Conservation (phyloP, 1,140 invertebrate genomes). For the Lineus longissimus region DNA sequence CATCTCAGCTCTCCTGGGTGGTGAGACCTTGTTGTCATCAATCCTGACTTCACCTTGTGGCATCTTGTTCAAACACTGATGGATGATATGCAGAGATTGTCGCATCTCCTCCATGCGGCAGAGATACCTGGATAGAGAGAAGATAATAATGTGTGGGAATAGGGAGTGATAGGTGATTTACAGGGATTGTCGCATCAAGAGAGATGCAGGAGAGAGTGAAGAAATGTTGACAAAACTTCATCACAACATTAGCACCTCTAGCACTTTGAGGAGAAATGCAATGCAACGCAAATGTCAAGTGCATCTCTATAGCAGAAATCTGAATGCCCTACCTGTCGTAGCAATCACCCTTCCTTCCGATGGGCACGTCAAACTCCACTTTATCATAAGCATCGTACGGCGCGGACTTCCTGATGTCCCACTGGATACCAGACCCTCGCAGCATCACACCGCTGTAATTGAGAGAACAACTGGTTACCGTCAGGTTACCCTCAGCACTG, state of each 20-base stretch:
- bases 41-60: constrained; percentile 88
- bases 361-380: constrained; percentile 94
- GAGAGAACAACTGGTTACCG: not conserved
- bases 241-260: constrained; percentile 4
- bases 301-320: not conserved
- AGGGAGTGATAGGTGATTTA: too few relatives aligned
- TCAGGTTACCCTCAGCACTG: too few relatives aligned
- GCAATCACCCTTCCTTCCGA: constrained; percentile 91
- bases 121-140: constrained; percentile 68
- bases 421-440: constrained; percentile 93
- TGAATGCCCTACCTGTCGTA: constrained; percentile 75
- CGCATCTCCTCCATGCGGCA: constrained; percentile 96
- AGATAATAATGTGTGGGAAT: too few relatives aligned
- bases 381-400: constrained; percentile 94
- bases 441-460: constrained; percentile 86
- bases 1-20: constrained; percentile 90
- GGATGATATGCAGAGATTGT: constrained; percentile 88
- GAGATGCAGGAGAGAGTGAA: not conserved
- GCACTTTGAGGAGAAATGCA: too few relatives aligned
- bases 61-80: constrained; percentile 97
- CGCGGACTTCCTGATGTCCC: constrained; percentile 91
- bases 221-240: not conserved
- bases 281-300: too few relatives aligned
- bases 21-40: constrained; percentile 89
- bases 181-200: too few relatives aligned